phyloP scores from a whole-genome alignment of 2,113 vertebrate species.

The Melanocharis versteri region DNA sequence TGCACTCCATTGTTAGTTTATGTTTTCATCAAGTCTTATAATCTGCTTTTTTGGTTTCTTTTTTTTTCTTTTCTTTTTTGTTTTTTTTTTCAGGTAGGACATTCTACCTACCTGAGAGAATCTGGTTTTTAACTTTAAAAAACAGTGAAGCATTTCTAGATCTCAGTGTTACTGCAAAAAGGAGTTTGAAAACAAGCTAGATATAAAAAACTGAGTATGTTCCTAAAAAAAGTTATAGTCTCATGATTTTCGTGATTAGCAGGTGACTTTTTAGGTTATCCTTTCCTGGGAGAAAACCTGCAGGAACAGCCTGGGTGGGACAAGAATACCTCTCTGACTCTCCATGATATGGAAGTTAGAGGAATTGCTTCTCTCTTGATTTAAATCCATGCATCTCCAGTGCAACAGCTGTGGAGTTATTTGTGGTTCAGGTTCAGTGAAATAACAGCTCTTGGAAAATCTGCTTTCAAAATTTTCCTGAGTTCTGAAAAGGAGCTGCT shows the following conservation, averaged over 20 bases:
- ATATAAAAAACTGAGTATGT: background rate
- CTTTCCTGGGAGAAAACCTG: background rate
- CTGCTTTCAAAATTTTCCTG: background rate
- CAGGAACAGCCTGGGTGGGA: background rate
- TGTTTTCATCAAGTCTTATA: background rate
- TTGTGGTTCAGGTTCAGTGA: constrained; percentile 30
- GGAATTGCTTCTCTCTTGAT: background rate
- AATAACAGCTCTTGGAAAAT: constrained; percentile 3
- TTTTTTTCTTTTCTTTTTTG: too few species aligned
- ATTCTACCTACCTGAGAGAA: background rate
- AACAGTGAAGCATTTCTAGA: background rate
- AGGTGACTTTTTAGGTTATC: background rate
- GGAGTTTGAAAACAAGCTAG: background rate
- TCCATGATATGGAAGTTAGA: background rate
- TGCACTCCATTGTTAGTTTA: background rate
- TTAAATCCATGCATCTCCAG: background rate
- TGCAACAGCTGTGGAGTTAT: constrained; percentile 19
- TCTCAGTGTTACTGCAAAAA: background rate
- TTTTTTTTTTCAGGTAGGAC: background rate
- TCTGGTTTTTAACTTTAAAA: background rate
- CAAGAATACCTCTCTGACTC: background rate
- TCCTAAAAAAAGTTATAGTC: background rate
- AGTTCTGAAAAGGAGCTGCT: background rate
- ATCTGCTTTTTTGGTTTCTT: background rate
- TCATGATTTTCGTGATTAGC: background rate